These are phyloP conservation scores for Phortica magna DNA, from an alignment of 2,888 invertebrate genomes.

Conservation along the genomic window DNA sequence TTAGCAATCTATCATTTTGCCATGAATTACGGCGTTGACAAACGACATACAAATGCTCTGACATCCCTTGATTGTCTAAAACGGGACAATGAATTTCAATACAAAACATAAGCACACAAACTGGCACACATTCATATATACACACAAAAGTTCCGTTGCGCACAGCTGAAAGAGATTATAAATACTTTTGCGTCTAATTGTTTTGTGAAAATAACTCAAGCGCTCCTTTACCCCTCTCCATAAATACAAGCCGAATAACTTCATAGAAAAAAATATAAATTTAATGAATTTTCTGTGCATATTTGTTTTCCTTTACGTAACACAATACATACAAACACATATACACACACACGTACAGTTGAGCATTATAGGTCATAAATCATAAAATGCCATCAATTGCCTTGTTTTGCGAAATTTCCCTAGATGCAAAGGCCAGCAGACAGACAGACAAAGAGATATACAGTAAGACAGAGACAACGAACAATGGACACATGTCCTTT, in stretches of 20 bases:
- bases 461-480: neutral
- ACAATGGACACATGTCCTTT: slow-evolving; percentile 38
- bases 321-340: neutral
- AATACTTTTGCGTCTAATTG: slow-evolving; percentile 69
- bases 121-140: neutral
- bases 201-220: slow-evolving; percentile 47
- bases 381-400: slow-evolving; percentile 69
- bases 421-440: slow-evolving; percentile 18
- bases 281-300: slow-evolving; percentile 51
- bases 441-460: neutral
- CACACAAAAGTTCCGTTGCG: neutral
- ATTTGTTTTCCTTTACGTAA: slow-evolving; percentile 57
- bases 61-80: neutral
- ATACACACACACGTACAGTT: neutral
- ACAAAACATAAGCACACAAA: neutral
- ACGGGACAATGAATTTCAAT: neutral
- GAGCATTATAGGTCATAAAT: slow-evolving; percentile 55
- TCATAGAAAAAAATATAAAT: neutral
- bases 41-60: slow-evolving; percentile 10
- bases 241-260: too few species aligned
- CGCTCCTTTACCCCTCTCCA: neutral
- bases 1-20: slow-evolving; percentile 65
- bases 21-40: slow-evolving; percentile 68
- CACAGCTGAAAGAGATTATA: slow-evolving; percentile 56
- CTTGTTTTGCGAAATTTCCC: slow-evolving; percentile 38